Evolutionary conservation across 2,888 invertebrate genomes (phyloP), one percentile per base, ranked within the genome.

Genomic region (Sarcophaga subvicina): DNA sequence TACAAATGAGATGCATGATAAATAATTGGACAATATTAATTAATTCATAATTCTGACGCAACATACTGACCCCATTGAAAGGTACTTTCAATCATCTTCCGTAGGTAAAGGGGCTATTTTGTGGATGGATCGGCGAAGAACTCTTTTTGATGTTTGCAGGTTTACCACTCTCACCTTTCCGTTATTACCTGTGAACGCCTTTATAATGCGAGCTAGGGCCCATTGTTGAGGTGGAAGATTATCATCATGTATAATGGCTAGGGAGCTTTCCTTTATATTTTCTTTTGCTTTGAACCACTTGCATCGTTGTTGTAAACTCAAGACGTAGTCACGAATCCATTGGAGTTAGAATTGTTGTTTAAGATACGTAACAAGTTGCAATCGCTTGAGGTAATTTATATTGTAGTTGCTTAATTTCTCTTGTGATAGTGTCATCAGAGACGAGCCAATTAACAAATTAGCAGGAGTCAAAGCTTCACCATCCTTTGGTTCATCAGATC

Each of bases 321-420:
- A 64, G 20, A 87, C 12, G 45, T 85, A 85, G 59, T 88, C 87
- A n/a, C 82, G 76, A 27, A 37, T 20, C 85, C 87, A 88, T 37
- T 64, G 67, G 14, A 80, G 62, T 83, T 83, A 85, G 11, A 88
- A 88, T 27, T 83, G 83, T 59, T 87, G 82, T 59, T 85, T 88
- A n/a, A 85, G n/a, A 54, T 45, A 85, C 0, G 85, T 77, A 14
- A 87, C 66, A 3, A 63, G 76, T 45, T 88, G 84, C 76, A 72
- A 88, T 54, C 83, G 72, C 12, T 70, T 83, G 12, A 85, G 45
- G 20, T 49, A 54, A 11, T 72, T 70, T 12, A 17, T 49, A 62
- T n/a, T 62, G 17, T 20, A 71, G 62, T 25, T 14, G 25, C 78
- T 70, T 20, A 81, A 37, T 54, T 20, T 14, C 49, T 78, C 63